Conservation (phyloP, 2,113 vertebrate genomes). For the Gnathonemus echidnorhynchus region DNA sequence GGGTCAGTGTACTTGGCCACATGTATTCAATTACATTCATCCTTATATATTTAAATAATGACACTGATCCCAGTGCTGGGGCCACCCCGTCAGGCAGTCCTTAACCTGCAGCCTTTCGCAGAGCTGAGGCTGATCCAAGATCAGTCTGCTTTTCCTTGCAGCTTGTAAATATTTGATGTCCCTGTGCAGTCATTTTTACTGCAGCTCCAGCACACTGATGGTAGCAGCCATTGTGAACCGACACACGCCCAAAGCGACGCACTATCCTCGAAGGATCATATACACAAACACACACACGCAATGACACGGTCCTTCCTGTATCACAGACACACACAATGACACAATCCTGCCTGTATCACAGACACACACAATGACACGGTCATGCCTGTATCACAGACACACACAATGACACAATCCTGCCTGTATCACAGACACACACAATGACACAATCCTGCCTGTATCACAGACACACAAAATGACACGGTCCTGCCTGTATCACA, state of each 20-base stretch:
- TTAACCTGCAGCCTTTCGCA: neutral
- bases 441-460: neutral
- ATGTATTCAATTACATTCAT: neutral
- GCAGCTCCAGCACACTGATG: neutral
- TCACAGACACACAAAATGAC: conserved; percentile 24
- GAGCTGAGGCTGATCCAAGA: neutral
- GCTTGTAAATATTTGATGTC: neutral
- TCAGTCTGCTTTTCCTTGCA: neutral
- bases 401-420: neutral
- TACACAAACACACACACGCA: conserved; percentile 2
- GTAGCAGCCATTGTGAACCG: conserved; percentile 5
- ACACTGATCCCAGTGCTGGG: neutral
- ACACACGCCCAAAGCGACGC: conserved; percentile 11
- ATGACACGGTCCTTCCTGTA: neutral
- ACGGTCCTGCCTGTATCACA: neutral
- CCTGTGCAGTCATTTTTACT: neutral
- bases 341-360: conserved; percentile 35
- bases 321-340: neutral
- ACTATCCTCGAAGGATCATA: neutral
- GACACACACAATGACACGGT: neutral
- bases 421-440: neutral
- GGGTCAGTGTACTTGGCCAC: neutral
- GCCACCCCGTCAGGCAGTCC: neutral
- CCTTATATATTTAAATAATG: neutral
- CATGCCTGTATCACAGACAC: neutral